phyloP scores from a whole-genome alignment of 2,888 invertebrate species.

The Pecten maximus region DNA sequence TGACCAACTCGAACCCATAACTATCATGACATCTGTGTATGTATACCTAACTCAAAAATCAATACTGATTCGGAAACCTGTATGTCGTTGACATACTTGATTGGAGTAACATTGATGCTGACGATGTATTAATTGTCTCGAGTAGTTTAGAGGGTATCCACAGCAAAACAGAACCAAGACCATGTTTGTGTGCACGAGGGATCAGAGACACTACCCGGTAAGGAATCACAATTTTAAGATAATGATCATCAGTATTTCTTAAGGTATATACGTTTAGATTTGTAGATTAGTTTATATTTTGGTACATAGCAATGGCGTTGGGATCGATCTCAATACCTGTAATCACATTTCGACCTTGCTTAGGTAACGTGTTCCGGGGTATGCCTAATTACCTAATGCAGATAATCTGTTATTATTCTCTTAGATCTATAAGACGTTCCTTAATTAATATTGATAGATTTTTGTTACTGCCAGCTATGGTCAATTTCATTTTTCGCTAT shows the following conservation, averaged over 20 bases:
- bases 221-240: neutral
- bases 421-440: neutral
- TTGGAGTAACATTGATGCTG: conserved; percentile 32
- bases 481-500: neutral
- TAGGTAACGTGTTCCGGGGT: neutral
- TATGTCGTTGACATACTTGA: conserved; percentile 19
- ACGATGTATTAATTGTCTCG: conserved; percentile 35
- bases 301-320: neutral
- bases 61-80: conserved; percentile 23
- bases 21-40: neutral
- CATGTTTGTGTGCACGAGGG: neutral
- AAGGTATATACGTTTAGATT: neutral
- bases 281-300: neutral
- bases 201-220: neutral
- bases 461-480: neutral
- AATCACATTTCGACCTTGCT: neutral
- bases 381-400: neutral
- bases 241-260: neutral
- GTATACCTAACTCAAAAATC: conserved; percentile 4
- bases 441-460: neutral
- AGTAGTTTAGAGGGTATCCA: neutral
- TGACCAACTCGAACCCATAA: neutral
- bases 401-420: neutral
- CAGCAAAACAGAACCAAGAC: neutral
- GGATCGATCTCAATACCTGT: neutral